Evolutionary conservation across 2,113 vertebrate species (phyloP), one percentile per base, ranked within the genome.

Genomic region (Rhinichthys klamathensis): DNA sequence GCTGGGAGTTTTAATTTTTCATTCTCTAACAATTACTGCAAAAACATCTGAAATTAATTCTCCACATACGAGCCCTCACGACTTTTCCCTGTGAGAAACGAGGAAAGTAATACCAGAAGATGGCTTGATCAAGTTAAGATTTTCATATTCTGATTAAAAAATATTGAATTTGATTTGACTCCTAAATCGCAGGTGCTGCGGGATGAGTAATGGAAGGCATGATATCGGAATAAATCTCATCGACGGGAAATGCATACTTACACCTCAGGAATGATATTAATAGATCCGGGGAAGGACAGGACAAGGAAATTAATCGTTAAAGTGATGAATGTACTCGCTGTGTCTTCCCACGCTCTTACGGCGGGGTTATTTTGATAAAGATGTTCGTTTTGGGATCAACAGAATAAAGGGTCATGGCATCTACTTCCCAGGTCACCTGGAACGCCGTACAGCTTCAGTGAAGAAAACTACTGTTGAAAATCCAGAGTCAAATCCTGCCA

Each of bases 211-310:
- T 95, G 92, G 92, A 92, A 92, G 92, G 92, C 91, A 91, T 91
- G 93, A 94, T 94, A 93, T 93, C 92, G 85, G 92, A 94, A 94
- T 93, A 93, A 92, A 93, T 95, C 93, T 93, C 92, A 93, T 92
- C 89, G 88, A 88, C 4, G 89, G 91, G 92, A 93, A 91, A 92
- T 85, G 86, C 85, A 90, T 90, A 84, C 89, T 87, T 86, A 86
- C 75, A 76, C 58, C 80, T 80, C 58, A 90, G 91, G 80, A 90
- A 91, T 87, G 90, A 92, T 94, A 93, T 93, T 93, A 94, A 94
- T 94, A 94, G 93, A 93, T 92, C 92, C 90, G 83, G 87, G 82
- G 91, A 91, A 93, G 92, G 92, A 94, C 80, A 92, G 93, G 88
- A 91, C 87, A 90, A 92, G 90, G 91, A 93, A 91, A 95, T 94